phyloP scores from a whole-genome alignment of 2,888 invertebrate species.

The Galerucella pusilla region DNA sequence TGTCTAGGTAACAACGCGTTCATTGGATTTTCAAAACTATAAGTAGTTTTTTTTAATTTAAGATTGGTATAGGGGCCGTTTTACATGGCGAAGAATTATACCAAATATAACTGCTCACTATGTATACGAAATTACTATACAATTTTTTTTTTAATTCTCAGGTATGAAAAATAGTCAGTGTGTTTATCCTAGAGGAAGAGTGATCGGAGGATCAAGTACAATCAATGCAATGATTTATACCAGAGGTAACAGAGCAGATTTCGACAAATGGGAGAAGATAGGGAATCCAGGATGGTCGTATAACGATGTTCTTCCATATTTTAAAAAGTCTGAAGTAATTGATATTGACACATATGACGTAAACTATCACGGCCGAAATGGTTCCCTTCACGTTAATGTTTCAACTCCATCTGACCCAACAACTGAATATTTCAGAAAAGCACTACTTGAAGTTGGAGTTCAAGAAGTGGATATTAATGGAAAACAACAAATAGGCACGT shows the following conservation, averaged over 20 bases:
- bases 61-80: no score
- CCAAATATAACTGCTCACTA: no score
- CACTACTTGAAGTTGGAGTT: slow-evolving; percentile 1
- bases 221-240: slow-evolving; percentile 84
- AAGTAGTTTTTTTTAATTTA: no score
- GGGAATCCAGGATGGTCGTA: slow-evolving; percentile 80
- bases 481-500: slow-evolving; percentile 22
- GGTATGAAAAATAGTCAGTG: slow-evolving; percentile 58
- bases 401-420: slow-evolving; percentile 27
- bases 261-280: slow-evolving; percentile 75
- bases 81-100: no score
- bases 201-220: slow-evolving; percentile 81
- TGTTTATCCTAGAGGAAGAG: slow-evolving; percentile 71
- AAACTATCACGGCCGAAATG: slow-evolving; percentile 60
- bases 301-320: slow-evolving; percentile 76
- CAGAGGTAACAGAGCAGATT: slow-evolving; percentile 72
- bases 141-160: slow-evolving; percentile 6
- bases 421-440: slow-evolving; percentile 63
- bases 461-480: slow-evolving; percentile 34
- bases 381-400: slow-evolving; percentile 65
- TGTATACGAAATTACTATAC: no score
- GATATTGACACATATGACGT: slow-evolving; percentile 13
- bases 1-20: slow-evolving; percentile 22
- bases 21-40: no score
- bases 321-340: slow-evolving; percentile 76